Evolutionary conservation across 2,888 invertebrate species (phyloP).

Genomic region (Schizaphis graminum): DNA sequence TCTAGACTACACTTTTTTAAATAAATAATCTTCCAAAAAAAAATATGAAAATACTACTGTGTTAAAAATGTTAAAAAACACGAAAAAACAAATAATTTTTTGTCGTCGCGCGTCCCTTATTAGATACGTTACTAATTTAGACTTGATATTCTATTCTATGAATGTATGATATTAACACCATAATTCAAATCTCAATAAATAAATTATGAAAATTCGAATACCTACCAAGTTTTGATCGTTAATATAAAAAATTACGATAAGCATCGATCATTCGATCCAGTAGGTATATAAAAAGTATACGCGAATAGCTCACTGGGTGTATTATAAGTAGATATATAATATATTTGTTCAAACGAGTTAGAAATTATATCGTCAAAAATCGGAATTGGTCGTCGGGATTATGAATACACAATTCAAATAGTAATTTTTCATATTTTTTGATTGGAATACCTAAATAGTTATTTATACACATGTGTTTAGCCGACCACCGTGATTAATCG

Average conservation of each 20-base stretch:
- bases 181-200: neutral
- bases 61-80: neutral
- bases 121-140: neutral
- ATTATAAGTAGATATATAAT: too few species aligned
- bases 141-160: neutral
- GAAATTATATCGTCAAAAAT: neutral
- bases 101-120: neutral
- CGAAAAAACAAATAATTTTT: neutral
- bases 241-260: neutral
- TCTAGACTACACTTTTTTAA: neutral
- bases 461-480: neutral
- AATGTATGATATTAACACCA: neutral
- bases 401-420: neutral
- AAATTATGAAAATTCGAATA: neutral
- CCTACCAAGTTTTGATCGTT: neutral
- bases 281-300: neutral
- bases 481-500: slow-evolving; percentile 47
- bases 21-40: neutral
- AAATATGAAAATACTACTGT: neutral
- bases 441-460: slow-evolving; percentile 21
- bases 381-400: neutral
- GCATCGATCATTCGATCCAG: neutral
- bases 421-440: slow-evolving; percentile 37
- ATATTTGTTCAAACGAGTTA: slow-evolving; percentile 18
- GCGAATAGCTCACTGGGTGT: neutral